Evolutionary conservation across 2,888 invertebrate genomes (phyloP), one percentile per base, ranked within the genome.

Genomic region (Tetanocera ferruginea): DNA sequence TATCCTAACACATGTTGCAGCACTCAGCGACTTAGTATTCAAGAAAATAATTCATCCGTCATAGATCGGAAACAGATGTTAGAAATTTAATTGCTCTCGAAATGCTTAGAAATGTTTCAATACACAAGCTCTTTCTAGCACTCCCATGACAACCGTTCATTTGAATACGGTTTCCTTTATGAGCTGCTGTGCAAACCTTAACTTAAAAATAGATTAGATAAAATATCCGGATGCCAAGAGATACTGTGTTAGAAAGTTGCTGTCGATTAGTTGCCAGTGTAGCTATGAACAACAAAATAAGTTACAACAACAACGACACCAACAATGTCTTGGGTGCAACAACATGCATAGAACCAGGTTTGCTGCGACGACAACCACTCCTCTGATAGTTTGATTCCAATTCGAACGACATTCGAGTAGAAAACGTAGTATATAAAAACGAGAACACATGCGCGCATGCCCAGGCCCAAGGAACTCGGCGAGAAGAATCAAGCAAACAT

Each of bases 1-100:
- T 52, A 25, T 70, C n/a, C 28, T 37, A 43, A 28, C 76, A 76
- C 70, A 76, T 70, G 69, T 71, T 49, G 43, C 19, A 19, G 14
- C 8, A 49, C 43, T 19, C 34, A 9, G n/a, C 8, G 31, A n/a
- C 14, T n/a, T 14, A 51, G 60, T 52, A 14, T 11, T 17, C 51
- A 31, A 31, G 5, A 43, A 31, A 25, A 71, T 71, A 55, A 71
- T 71, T 55, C 60, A 60, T 23, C 34, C 9, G 62, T 62, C 62
- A 51, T 64, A 64, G 62, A 60, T 76, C 70, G 70, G 62, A 62
- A 76, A 55, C 76, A 77, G 71, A 77, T 77, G 76, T 72, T 77
- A 77, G 76, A 71, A 70, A 76, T 57, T 67, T 43, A 70, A 76
- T 69, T 67, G 70, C 11, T 52, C 43, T 51, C 49, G 25, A 43